Percentiles rank a stretch among this genome's conserved stretches.
These are phyloP conservation scores for Biston betularia DNA, from an alignment of 2,888 invertebrate species.

Conservation along the genomic window DNA sequence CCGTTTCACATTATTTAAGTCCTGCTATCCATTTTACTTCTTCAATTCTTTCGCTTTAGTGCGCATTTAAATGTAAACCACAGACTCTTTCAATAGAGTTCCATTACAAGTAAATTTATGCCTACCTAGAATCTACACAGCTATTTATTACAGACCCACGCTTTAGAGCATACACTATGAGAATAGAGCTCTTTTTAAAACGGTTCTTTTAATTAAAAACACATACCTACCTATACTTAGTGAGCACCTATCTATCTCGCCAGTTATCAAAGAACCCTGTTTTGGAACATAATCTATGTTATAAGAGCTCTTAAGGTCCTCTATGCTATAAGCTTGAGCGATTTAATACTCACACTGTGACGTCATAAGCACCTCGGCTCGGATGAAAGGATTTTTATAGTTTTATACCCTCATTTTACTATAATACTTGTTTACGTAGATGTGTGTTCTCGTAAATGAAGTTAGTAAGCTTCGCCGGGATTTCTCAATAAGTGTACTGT, in stretches of 20 bases:
- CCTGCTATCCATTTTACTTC: slow-evolving; percentile 34
- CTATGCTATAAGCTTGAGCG: slow-evolving; percentile 46
- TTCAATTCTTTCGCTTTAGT: slow-evolving; percentile 23
- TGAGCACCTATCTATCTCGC: slow-evolving; percentile 30
- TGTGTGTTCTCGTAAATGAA: slow-evolving; percentile 43
- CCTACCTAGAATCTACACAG: not conserved
- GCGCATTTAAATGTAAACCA: slow-evolving; percentile 63
- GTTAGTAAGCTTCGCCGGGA: slow-evolving; percentile 44
- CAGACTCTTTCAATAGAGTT: slow-evolving; percentile 49
- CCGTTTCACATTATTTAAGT: slow-evolving; percentile 20
- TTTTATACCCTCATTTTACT: slow-evolving; percentile 54
- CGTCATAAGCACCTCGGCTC: slow-evolving; percentile 44
- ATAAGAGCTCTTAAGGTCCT: slow-evolving; percentile 34
- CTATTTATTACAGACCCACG: not conserved
- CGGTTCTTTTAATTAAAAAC: not conserved
- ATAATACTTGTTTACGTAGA: slow-evolving; percentile 49
- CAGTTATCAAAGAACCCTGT: slow-evolving; percentile 42
- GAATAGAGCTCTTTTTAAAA: not conserved
- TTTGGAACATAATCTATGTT: slow-evolving; percentile 2
- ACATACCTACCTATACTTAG: not conserved
- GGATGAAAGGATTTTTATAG: slow-evolving; percentile 62
- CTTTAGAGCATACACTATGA: not conserved
- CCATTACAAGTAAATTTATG: slow-evolving; percentile 51
- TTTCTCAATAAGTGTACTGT: slow-evolving; percentile 34
- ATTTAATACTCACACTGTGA: slow-evolving; percentile 60